Evolutionary conservation across 1,140 invertebrate species (phyloP).

Genomic region (Rhyzopertha dominica): DNA sequence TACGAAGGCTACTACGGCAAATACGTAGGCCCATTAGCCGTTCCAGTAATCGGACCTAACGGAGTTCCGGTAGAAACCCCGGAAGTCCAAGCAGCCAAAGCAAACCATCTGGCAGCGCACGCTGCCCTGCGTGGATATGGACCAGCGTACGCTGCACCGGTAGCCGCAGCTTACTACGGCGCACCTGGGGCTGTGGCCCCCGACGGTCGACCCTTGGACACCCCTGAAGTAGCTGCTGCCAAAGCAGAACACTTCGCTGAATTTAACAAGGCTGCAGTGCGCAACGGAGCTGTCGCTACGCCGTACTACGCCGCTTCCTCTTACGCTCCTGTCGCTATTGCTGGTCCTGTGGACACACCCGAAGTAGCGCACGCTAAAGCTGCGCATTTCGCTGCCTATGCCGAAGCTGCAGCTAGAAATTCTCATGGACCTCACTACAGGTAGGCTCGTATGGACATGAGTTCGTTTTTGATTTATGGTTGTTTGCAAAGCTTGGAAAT

Average conservation of each 20-base stretch:
- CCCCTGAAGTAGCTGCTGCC: constrained; percentile 58
- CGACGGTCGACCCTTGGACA: constrained; percentile 56
- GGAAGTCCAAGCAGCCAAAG: constrained; percentile 56
- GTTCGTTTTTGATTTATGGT: no score
- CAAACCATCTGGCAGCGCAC: constrained; percentile 52
- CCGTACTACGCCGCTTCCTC: constrained; percentile 33
- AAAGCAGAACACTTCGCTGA: constrained; percentile 58
- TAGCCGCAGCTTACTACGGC: constrained; percentile 8
- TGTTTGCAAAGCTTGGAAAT: no score
- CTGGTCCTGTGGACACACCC: constrained; percentile 45
- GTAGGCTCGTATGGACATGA: no score
- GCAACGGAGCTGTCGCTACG: constrained; percentile 45
- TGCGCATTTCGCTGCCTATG: constrained; percentile 52
- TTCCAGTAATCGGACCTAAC: constrained; percentile 33
- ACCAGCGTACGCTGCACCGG: constrained; percentile 7
- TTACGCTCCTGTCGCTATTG: constrained; percentile 28
- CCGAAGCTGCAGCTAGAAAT: constrained; percentile 44
- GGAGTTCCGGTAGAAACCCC: constrained; percentile 49
- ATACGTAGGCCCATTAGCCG: constrained; percentile 23
- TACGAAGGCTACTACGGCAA: constrained; percentile 18
- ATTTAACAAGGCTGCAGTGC: constrained; percentile 51
- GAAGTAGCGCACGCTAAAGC: constrained; percentile 49
- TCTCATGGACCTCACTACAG: no score
- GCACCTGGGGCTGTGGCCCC: constrained; percentile 25
- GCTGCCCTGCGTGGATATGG: constrained; percentile 45